These are phyloP conservation scores for Drosophila emarginata DNA, from an alignment of 2,888 invertebrate genomes.

Conservation along the genomic window DNA sequence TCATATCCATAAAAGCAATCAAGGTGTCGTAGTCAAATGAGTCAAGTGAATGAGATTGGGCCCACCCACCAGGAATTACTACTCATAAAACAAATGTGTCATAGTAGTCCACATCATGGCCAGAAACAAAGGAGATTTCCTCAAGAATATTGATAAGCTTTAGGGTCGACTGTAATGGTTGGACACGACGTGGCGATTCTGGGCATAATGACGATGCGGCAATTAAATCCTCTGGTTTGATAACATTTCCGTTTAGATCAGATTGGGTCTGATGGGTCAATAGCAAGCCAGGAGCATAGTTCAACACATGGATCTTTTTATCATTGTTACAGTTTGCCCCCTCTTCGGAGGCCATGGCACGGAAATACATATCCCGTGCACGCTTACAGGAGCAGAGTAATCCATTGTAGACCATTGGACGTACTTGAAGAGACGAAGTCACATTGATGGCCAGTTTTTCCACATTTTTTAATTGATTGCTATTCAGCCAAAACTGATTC, in stretches of 20 bases:
- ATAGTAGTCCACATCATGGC: constrained; percentile 81
- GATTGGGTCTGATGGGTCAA: constrained; percentile 60
- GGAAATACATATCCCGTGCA: constrained; percentile 81
- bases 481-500: constrained; percentile 73
- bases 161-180: constrained; percentile 69
- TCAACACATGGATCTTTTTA: constrained; percentile 69
- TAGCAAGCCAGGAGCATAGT: constrained; percentile 76
- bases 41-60: constrained; percentile 24
- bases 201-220: constrained; percentile 7
- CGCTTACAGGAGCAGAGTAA: constrained; percentile 77
- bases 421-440: constrained; percentile 71
- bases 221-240: constrained; percentile 59
- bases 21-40: constrained; percentile 34
- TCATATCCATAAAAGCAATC: constrained; percentile 25
- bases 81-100: constrained; percentile 79
- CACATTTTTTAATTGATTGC: constrained; percentile 34
- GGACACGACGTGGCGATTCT: constrained; percentile 51
- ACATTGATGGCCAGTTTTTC: constrained; percentile 77
- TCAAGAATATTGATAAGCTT: constrained; percentile 79
- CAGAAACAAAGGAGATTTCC: constrained; percentile 77
- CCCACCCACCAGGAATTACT: constrained; percentile 59
- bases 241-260: constrained; percentile 75
- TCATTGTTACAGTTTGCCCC: not conserved
- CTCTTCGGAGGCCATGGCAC: constrained; percentile 77
- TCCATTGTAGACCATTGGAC: constrained; percentile 70